These are phyloP conservation scores for Netelia virgata DNA, from an alignment of 2,888 invertebrate genomes.

Conservation along the genomic window DNA sequence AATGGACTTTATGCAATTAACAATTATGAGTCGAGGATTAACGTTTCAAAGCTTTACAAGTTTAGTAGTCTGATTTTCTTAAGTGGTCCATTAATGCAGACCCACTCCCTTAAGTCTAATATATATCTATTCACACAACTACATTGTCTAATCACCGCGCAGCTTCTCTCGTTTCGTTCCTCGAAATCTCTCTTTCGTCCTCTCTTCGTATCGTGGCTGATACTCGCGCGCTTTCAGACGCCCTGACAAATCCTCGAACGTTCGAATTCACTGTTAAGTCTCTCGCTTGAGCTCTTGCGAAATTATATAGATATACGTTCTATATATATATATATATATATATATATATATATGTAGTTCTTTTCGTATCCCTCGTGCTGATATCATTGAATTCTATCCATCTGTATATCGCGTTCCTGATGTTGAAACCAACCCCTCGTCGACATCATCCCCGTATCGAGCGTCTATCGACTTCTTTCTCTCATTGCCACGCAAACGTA, in stretches of 20 bases:
- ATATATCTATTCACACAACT: conserved; percentile 69
- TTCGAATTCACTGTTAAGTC: conserved; percentile 77
- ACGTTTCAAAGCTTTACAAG: too few relatives aligned
- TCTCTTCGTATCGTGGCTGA: conserved; percentile 64
- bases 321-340: background rate
- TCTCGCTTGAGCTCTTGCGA: conserved; percentile 48
- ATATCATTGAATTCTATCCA: conserved; percentile 15
- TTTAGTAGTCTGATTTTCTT: too few relatives aligned
- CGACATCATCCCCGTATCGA: background rate
- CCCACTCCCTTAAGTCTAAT: conserved; percentile 26
- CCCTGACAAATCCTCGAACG: conserved; percentile 78
- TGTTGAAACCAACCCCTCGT: background rate
- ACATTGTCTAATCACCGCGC: conserved; percentile 81
- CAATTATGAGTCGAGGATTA: too few relatives aligned
- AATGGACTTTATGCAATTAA: too few relatives aligned
- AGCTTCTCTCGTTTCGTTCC: conserved; percentile 43
- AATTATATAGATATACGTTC: background rate
- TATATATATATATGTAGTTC: background rate
- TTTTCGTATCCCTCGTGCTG: conserved; percentile 22
- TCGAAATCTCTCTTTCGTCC: conserved; percentile 62
- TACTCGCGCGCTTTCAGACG: conserved; percentile 73
- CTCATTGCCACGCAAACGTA: conserved; percentile 20
- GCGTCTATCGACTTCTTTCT: conserved; percentile 19
- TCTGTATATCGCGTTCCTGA: background rate
- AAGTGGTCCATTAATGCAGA: too few relatives aligned